Base-by-base conservation (phyloP, 1,140 invertebrate genomes). In the Drosophila sechellia region DNA sequence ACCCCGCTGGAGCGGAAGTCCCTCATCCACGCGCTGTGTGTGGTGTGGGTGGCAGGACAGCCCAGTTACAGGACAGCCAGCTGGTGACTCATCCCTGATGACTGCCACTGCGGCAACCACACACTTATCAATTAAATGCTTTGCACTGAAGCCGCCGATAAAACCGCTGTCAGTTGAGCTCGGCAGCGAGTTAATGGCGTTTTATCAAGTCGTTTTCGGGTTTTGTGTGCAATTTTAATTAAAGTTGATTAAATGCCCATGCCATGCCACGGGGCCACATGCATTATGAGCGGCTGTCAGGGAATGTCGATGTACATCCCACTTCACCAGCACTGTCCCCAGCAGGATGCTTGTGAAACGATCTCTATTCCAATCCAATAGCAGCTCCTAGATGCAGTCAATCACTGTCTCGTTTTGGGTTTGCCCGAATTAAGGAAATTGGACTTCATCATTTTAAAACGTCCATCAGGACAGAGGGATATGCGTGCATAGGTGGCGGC, bases 221-320 rank as follows among this genome's bases (percentile, higher is more conserved):
- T 77, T 78, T 77, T 69, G 74, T 69, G 73, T 77, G 72, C 72
- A 76, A 77, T 77, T 77, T 77, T 77, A 77, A 77, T 77, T 77
- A 77, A 77, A 59, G 73, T 77, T 69, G 65, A 77, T 69, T 77
- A 77, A 59, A 57, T n/a, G 68, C 27, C 43, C 17, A 55, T 20
- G 13, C 10, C 8, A 13, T 27, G 59, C 64, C 64, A 57, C 10
- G 11, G 17, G 37, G 59, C 64, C 64, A 57, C 65, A 70, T 70
- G 68, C 68, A 71, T 71, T 71, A 71, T 71, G 68, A 71, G 42
- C 66, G 12, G 64, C 43, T 70, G 68, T 48, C 68, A 70, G 64
- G 66, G 42, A n/a, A 69, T 54, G 37, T 12, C 25, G 40, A 15
- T 25, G 12, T 39, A 10, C 11, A 13, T 39, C 5, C 37, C 37